Evolutionary conservation across 2,797 vertebrate genomes (phyloP), one percentile per base, ranked within the genome.

Genomic region (Petrocephalus schoutedeni): DNA sequence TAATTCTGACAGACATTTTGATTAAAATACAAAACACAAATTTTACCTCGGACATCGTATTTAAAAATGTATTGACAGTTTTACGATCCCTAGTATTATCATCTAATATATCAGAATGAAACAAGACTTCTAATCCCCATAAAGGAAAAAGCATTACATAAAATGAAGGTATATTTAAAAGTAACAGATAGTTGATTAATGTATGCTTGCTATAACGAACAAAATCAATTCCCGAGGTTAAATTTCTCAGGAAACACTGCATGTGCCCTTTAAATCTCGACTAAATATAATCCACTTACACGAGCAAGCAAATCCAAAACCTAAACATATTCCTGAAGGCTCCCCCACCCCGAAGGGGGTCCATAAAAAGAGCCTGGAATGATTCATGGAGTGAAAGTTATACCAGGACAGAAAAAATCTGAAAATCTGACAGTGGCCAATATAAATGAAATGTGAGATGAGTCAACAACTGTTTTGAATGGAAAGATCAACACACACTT

Each of bases 221-320:
- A 19, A 59, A 59, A 86, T 58, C 32, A 86, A 28, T 57, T 58
- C 28, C 54, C 10, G 16, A 14, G 54, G 28, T 57, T 58, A 58
- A n/a, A 85, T 61, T 36, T 85, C 54, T 86, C 56, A 86, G 56
- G 85, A 86, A 86, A 86, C 21, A 51, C 21, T 12, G 7, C 4
- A 23, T 86, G 7, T 28, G 21, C 59, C 86, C 86, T 86, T 86
- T 86, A 64, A 86, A 86, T 86, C 21, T 71, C 36, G 28, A 87
- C 86, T 87, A 56, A 74, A 87, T 80, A 87, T 77, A 57, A 87
- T 87, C 49, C 86, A 77, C 86, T 87, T 80, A 87, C 86, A 80
- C 51, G 23, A 77, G 21, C 71, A 16, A 56, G 9, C 32, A 57
- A 32, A 87, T 71, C 1, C 19, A 87, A 87, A 87, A 67, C n/a